Base-by-base conservation (phyloP, 2,888 invertebrate genomes). In the Melanargia galathea region DNA sequence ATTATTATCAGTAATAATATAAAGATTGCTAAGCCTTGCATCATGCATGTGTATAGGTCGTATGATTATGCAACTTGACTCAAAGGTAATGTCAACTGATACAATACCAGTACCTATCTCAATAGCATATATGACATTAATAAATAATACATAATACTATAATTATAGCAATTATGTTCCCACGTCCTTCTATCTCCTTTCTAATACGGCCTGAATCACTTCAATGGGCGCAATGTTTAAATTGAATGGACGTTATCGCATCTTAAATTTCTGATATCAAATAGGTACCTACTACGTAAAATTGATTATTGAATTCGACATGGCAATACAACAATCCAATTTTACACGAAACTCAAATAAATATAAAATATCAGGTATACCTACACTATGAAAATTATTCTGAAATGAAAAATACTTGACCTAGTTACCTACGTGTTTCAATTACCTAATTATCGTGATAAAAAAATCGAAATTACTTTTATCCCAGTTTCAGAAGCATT, bases 171-270 rank as follows among this genome's bases (percentile, higher is more conserved):
- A 67, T 70, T 69, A 69, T 68, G 64, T 75, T 75, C 73, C 71
- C 73, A 74, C 67, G 83, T 78, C 82, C 82, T 84, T 83, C 82
- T 64, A 68, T 72, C 73, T 76, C 81, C 81, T 80, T 80, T 83
- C 81, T 76, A 80, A 74, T 71, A 62, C 70, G 74, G 66, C 71
- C 74, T 74, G 70, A 73, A 73, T 75, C 72, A 72, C 69, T 69
- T 69, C 60, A 66, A 68, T 70, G 66, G 64, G 71, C 62, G 67
- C 66, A 71, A 73, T 65, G 62, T 65, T 65, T 67, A 63, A 52
- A 51, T 24, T 67, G 55, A 61, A 67, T 64, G 60, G 45, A 55
- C 43, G 67, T 65, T 67, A 67, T 67, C 64, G 60, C 62, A 60
- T 65, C 67, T 63, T 52, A 60, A 63, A 38, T 63, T 48, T 51